Conservation (phyloP, 2,797 vertebrate species). For the Catostomus latipinnis region DNA sequence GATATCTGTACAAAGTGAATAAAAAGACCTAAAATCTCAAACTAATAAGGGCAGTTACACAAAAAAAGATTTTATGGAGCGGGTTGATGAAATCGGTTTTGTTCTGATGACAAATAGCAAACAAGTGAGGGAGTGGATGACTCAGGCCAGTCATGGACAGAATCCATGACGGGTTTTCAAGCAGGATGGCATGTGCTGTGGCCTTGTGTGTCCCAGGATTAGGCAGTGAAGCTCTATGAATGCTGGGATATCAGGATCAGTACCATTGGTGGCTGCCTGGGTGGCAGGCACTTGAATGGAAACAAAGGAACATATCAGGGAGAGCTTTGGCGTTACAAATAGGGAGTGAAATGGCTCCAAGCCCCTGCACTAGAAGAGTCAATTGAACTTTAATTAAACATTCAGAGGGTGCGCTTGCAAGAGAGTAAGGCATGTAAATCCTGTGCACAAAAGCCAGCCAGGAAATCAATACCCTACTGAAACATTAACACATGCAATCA, state of each 20-base stretch:
- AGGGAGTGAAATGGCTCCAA: conserved; percentile 82
- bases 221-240: conserved; percentile 76
- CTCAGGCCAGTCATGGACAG: conserved; percentile 2
- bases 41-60: conserved; percentile 47
- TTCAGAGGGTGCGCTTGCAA: conserved; percentile 79
- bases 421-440: conserved; percentile 82
- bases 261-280: conserved; percentile 82
- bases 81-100: conserved; percentile 34
- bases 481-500: conserved; percentile 92
- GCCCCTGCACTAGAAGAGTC: conserved; percentile 83
- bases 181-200: conserved; percentile 68
- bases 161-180: conserved; percentile 81
- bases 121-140: background rate
- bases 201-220: conserved; percentile 83
- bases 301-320: conserved; percentile 87
- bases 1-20: background rate
- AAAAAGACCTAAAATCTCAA: conserved; percentile 50
- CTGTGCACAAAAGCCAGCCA: conserved; percentile 86
- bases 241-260: conserved; percentile 85
- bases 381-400: conserved; percentile 96
- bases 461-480: conserved; percentile 94
- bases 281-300: conserved; percentile 86
- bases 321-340: conserved; percentile 84
- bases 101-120: conserved; percentile 41
- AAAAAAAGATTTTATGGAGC: conserved; percentile 44